phyloP scores from a whole-genome alignment of 2,113 vertebrate genomes.

The Papio anubis region DNA sequence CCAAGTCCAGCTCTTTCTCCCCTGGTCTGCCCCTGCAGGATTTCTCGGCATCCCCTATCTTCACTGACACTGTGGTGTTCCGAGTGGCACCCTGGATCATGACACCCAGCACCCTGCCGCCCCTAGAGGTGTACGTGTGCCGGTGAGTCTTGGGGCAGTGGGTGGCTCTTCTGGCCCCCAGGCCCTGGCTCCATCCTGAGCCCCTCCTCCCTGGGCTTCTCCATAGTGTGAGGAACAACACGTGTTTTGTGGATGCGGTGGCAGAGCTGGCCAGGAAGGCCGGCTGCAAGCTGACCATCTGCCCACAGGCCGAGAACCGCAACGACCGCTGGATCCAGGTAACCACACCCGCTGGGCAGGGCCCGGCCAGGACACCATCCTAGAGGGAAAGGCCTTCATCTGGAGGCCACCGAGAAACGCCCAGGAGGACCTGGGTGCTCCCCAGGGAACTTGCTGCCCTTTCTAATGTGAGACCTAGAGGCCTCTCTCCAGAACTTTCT shows the following conservation, averaged over 20 bases:
- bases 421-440: neutral
- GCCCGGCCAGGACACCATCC: fast-evolving
- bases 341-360: fast-evolving
- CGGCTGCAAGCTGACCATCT: slow-evolving; percentile 86
- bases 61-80: slow-evolving; percentile 92
- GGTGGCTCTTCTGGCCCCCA: neutral
- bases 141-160: slow-evolving; percentile 71
- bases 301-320: slow-evolving; percentile 82
- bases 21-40: slow-evolving; percentile 65
- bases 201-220: fast-evolving
- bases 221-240: slow-evolving; percentile 77
- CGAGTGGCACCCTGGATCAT: slow-evolving; percentile 95
- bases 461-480: neutral
- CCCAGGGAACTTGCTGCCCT: neutral
- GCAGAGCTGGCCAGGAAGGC: slow-evolving; percentile 75
- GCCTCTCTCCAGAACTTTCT: neutral
- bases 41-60: slow-evolving; percentile 88
- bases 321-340: slow-evolving; percentile 97
- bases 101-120: slow-evolving; percentile 92
- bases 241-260: slow-evolving; percentile 84
- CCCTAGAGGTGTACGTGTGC: slow-evolving; percentile 91
- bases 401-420: neutral
- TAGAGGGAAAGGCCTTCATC: fast-evolving
- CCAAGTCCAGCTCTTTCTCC: neutral
- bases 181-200: neutral